Conservation (phyloP, 2,113 vertebrate genomes). For the Mola mola region DNA sequence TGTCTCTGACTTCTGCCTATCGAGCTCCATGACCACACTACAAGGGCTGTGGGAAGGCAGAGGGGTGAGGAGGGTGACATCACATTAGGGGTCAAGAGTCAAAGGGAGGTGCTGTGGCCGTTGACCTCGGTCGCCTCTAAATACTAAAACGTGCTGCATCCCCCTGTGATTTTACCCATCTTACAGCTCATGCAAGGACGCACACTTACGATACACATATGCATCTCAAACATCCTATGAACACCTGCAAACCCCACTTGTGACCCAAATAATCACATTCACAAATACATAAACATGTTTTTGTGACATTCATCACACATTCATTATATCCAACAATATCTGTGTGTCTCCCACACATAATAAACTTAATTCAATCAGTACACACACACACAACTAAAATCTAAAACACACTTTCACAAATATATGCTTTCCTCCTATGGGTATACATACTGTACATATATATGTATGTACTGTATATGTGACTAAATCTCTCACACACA, state of each 20-base stretch:
- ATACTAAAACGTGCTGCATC: slow-evolving; percentile 23
- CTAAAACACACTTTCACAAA: slow-evolving; percentile 1
- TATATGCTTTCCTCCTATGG: slow-evolving; percentile 9
- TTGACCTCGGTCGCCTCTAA: slow-evolving; percentile 61
- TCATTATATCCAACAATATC: neutral
- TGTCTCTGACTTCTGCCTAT: slow-evolving; percentile 62
- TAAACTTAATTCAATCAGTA: neutral
- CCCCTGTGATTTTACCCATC: slow-evolving; percentile 43
- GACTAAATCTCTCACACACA: slow-evolving; percentile 22
- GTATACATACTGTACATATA: too few species aligned
- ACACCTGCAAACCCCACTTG: slow-evolving; percentile 1
- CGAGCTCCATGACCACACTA: slow-evolving; percentile 46
- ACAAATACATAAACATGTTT: neutral
- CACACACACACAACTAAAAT: neutral
- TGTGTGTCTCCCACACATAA: neutral
- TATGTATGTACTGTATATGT: too few species aligned
- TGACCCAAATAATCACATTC: neutral
- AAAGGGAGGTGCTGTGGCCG: slow-evolving; percentile 40
- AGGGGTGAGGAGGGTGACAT: slow-evolving; percentile 39
- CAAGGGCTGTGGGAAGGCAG: slow-evolving; percentile 6
- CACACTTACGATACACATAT: neutral
- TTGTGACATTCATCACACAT: neutral
- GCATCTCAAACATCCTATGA: neutral
- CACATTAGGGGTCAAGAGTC: slow-evolving; percentile 53
- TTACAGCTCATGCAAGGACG: slow-evolving; percentile 37